Evolutionary conservation across 2,888 invertebrate species (phyloP).

Genomic region (Heliconius ethilla): DNA sequence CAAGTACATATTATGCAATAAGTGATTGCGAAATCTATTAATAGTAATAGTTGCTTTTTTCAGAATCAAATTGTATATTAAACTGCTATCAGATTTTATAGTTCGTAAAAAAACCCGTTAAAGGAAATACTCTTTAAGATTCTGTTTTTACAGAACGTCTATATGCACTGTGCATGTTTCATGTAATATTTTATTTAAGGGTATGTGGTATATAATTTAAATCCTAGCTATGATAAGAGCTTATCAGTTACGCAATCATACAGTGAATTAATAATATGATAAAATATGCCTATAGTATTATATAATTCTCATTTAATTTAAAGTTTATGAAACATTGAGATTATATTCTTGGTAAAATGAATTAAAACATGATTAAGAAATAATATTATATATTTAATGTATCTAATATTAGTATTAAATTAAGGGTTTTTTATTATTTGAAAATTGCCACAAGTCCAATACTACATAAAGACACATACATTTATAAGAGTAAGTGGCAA

Average conservation of each 20-base stretch:
- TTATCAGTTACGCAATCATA: background rate
- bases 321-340: background rate
- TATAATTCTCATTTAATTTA: background rate
- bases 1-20: too few species aligned
- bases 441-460: background rate
- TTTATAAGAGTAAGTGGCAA: background rate
- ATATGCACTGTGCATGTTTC: background rate
- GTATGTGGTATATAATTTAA: constrained; percentile 3
- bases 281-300: constrained; percentile 3
- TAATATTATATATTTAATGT: background rate
- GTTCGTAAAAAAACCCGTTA: too few species aligned
- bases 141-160: background rate
- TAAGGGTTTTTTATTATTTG: background rate
- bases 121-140: background rate
- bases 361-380: background rate
- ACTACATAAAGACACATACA: background rate
- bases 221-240: background rate
- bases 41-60: too few species aligned
- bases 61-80: too few species aligned
- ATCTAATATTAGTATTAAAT: background rate
- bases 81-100: too few species aligned
- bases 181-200: background rate
- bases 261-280: background rate
- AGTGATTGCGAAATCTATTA: too few species aligned
- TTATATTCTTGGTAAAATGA: background rate